phyloP scores from a whole-genome alignment of 1,140 invertebrate genomes.

The Bombus turneri region DNA sequence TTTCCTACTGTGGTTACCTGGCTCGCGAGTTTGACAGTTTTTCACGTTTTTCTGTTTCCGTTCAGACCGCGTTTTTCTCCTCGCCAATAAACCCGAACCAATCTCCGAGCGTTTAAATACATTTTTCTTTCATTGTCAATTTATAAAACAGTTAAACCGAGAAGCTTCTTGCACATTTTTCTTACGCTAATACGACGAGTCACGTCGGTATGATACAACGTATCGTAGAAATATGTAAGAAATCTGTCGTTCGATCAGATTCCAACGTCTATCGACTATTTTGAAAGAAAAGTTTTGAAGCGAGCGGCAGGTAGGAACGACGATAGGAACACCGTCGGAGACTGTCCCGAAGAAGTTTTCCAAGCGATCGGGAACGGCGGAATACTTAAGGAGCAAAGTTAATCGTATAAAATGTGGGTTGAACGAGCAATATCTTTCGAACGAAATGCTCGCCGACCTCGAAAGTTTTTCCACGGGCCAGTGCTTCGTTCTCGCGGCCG shows the following conservation, averaged over 20 bases:
- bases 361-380: no score
- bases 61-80: background rate
- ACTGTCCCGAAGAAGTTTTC: no score
- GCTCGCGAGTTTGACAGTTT: background rate
- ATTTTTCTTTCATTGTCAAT: background rate
- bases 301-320: no score
- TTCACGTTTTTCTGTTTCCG: background rate
- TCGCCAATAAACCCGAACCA: background rate
- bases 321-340: no score
- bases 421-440: constrained; percentile 43
- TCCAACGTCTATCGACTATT: background rate
- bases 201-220: no score
- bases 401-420: constrained; percentile 49
- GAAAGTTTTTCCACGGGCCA: constrained; percentile 42
- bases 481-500: constrained; percentile 1
- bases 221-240: no score
- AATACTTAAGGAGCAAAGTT: constrained; percentile 13
- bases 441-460: constrained; percentile 48
- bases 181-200: no score
- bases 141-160: no score
- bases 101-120: no score
- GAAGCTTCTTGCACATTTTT: no score
- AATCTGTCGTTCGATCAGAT: no score
- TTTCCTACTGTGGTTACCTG: background rate
- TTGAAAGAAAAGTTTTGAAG: background rate